A percentile compares a stretch with the other conserved stretches of the same genome.
Conservation (phyloP, 1,140 invertebrate genomes). For the Rhyacophila brunnea region DNA sequence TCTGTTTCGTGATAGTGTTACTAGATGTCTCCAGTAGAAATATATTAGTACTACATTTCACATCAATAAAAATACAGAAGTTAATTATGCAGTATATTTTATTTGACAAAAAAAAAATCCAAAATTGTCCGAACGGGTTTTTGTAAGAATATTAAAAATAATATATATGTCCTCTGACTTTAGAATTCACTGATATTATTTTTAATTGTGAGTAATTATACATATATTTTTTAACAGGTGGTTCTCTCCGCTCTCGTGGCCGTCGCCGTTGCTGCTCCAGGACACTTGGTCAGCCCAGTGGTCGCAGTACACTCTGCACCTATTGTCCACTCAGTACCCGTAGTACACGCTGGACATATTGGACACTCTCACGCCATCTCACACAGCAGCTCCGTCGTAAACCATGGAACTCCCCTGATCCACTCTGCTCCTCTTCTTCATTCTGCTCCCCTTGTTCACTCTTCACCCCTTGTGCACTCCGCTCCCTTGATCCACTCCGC, state of each 20-base stretch:
- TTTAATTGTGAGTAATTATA: no score
- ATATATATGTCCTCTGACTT: no score
- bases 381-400: constrained; percentile 37
- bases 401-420: constrained; percentile 25
- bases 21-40: no score
- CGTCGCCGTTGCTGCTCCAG: constrained; percentile 33
- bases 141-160: no score
- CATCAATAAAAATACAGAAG: no score
- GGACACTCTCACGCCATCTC: constrained; percentile 36
- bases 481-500: constrained; percentile 42
- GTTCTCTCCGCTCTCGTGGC: constrained; percentile 35
- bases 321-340: constrained; percentile 37
- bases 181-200: no score
- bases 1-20: no score
- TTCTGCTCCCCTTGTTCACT: constrained; percentile 39
- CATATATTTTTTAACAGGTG: no score
- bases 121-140: no score
- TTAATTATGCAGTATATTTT: no score
- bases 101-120: no score
- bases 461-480: constrained; percentile 43
- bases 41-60: no score
- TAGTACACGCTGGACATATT: constrained; percentile 39
- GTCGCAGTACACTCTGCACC: constrained; percentile 40
- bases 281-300: constrained; percentile 32
- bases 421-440: constrained; percentile 44